A percentile compares a stretch with the other conserved stretches of the same genome.
These are phyloP conservation scores for Calameuta filiformis DNA, from an alignment of 2,888 invertebrate species.

Conservation along the genomic window DNA sequence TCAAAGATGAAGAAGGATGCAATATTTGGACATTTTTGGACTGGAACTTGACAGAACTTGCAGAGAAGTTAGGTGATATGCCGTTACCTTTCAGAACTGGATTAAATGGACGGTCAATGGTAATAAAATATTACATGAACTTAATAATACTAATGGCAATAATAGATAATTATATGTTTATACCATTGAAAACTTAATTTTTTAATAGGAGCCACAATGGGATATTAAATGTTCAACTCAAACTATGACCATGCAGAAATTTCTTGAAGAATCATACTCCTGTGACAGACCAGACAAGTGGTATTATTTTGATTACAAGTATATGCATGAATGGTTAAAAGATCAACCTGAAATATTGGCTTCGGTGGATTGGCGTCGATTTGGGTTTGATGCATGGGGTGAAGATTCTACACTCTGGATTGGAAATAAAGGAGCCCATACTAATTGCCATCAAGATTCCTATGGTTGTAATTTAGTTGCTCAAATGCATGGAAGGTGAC, in stretches of 20 bases:
- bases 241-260: constrained; percentile 73
- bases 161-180: constrained; percentile 1
- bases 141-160: not conserved
- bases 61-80: constrained; percentile 69
- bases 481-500: constrained; percentile 86
- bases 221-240: constrained; percentile 76
- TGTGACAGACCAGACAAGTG: constrained; percentile 69
- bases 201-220: constrained; percentile 76
- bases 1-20: constrained; percentile 49
- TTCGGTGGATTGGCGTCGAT: constrained; percentile 73
- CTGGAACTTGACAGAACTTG: constrained; percentile 74
- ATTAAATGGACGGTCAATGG: constrained; percentile 57
- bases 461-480: constrained; percentile 94
- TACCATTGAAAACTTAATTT: constrained; percentile 6
- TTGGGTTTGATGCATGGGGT: constrained; percentile 79
- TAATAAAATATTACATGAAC: constrained; percentile 33
- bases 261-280: constrained; percentile 63
- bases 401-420: constrained; percentile 88
- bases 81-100: constrained; percentile 72
- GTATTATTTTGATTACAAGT: constrained; percentile 89
- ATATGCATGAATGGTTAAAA: constrained; percentile 77
- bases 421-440: constrained; percentile 87
- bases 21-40: constrained; percentile 71
- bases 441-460: constrained; percentile 93
- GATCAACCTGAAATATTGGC: constrained; percentile 70